phyloP scores from a whole-genome alignment of 1,140 invertebrate species.

The Neodiprion virginianus region DNA sequence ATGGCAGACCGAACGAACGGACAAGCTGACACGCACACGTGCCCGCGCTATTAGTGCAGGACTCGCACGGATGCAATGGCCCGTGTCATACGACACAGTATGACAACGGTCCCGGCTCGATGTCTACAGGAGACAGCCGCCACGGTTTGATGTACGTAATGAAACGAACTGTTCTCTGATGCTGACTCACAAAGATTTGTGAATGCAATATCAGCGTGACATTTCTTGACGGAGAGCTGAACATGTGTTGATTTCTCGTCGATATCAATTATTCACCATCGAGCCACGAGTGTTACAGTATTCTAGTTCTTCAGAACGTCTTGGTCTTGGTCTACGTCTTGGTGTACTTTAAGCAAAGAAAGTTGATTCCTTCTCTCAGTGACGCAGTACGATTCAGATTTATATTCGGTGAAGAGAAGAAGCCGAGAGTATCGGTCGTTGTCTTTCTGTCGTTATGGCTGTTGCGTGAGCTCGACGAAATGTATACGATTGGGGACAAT shows the following conservation, averaged over 20 bases:
- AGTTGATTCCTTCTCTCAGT: not conserved
- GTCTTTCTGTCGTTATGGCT: not conserved
- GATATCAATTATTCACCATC: not conserved
- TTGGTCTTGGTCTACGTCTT: not conserved
- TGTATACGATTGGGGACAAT: not conserved
- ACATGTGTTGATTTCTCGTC: not conserved
- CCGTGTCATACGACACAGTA: not conserved
- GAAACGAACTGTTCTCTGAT: not conserved
- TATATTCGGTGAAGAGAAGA: not conserved
- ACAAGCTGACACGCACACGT: not conserved
- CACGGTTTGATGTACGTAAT: not conserved
- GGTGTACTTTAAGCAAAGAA: not conserved
- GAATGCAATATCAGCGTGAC: not conserved
- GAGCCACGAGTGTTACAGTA: not conserved
- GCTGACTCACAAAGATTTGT: not conserved
- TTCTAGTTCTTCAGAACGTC: not conserved
- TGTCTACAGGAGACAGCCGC: not conserved
- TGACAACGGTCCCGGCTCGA: not conserved
- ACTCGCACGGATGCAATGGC: not conserved
- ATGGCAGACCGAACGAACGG: slow-evolving; percentile 6
- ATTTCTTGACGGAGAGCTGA: not conserved
- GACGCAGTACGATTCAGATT: not conserved
- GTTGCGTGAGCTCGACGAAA: not conserved
- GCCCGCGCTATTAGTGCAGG: not conserved
- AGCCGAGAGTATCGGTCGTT: not conserved